Percentiles rank a stretch among this genome's conserved stretches.
These are phyloP conservation scores for Drosophila teissieri DNA, from an alignment of 1,140 invertebrate species.

Conservation along the genomic window DNA sequence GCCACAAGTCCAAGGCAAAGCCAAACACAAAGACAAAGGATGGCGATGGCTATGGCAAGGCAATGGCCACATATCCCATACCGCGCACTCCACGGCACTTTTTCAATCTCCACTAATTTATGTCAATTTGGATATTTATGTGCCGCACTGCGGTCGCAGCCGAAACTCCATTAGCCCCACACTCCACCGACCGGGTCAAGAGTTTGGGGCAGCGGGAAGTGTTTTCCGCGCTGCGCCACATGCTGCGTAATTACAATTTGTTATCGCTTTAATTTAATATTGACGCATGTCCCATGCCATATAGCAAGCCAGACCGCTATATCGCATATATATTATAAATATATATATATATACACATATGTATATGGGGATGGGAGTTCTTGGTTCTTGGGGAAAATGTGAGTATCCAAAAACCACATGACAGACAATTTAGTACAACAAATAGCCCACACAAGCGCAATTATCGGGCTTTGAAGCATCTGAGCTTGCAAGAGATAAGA, in stretches of 20 bases:
- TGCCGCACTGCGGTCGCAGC: slow-evolving; percentile 43
- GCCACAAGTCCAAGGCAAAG: slow-evolving; percentile 22
- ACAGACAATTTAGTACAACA: background rate
- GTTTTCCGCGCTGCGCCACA: slow-evolving; percentile 30
- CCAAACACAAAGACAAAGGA: slow-evolving; percentile 38
- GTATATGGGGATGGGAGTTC: background rate
- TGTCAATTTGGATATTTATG: slow-evolving; percentile 66
- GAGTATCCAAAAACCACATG: background rate
- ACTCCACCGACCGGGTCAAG: background rate
- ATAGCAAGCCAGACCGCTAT: background rate
- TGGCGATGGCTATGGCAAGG: background rate
- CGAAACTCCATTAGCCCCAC: slow-evolving; percentile 47
- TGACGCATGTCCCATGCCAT: slow-evolving; percentile 45
- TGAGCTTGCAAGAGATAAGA: too few relatives aligned
- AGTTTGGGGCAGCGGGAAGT: background rate
- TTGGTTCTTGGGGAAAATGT: background rate
- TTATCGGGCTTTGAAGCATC: background rate
- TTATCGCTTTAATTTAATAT: slow-evolving; percentile 68
- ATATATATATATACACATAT: background rate
- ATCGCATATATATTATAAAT: background rate
- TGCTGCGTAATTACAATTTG: slow-evolving; percentile 64
- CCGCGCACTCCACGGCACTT: slow-evolving; percentile 21
- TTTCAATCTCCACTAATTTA: slow-evolving; percentile 66
- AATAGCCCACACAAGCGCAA: background rate
- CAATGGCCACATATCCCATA: slow-evolving; percentile 18